These are phyloP conservation scores for western clawed frog (Xenopus tropicalis) DNA, from an alignment of 2,113 vertebrate species.

Conservation along the genomic window UCB_Xtro_10.0 CM004449.2:84315001-84315500, in stretches of 20 bases:
- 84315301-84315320: constrained; percentile 30
- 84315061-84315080: too few relatives aligned
- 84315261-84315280: neutral
- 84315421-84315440: neutral
- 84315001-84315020: too few relatives aligned
- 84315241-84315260: constrained; percentile 6
- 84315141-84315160: too few relatives aligned
- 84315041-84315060: too few relatives aligned
- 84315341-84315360: constrained; percentile 10
- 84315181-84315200: too few relatives aligned
- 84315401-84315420: neutral
- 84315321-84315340: constrained; percentile 1
- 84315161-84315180: too few relatives aligned
- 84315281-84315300: constrained; percentile 29
- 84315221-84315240: constrained; percentile 32
- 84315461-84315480: too few relatives aligned
- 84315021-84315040: too few relatives aligned
- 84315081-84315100: too few relatives aligned
- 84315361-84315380: neutral
- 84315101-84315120: too few relatives aligned
- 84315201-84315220: neutral
- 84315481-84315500: too few relatives aligned
- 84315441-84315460: neutral
- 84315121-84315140: too few relatives aligned
- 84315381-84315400: neutral